These are phyloP conservation scores for Linnaemya tessellans DNA, from an alignment of 2,888 invertebrate genomes.

Conservation along the genomic window DNA sequence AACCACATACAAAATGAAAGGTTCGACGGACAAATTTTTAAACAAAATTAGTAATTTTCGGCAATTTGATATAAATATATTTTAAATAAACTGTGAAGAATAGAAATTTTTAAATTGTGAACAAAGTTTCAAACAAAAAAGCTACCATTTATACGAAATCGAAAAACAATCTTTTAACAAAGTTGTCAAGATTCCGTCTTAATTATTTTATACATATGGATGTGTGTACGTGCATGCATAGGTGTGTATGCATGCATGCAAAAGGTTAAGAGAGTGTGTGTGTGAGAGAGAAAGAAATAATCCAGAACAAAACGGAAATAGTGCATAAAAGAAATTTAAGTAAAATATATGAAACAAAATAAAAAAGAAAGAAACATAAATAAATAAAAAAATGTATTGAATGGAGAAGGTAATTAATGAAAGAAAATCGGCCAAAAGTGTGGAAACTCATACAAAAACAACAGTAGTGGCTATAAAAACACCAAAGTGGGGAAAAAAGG, in stretches of 20 bases:
- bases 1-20: slow-evolving; percentile 42
- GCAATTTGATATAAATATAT: slow-evolving; percentile 1
- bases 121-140: neutral
- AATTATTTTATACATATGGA: neutral
- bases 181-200: slow-evolving; percentile 25
- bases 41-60: slow-evolving; percentile 20
- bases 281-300: slow-evolving; percentile 3
- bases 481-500: neutral
- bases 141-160: neutral
- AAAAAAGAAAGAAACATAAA: slow-evolving; percentile 34
- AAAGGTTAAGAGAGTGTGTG: neutral
- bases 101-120: neutral
- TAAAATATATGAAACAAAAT: slow-evolving; percentile 42
- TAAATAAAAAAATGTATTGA: slow-evolving; percentile 34
- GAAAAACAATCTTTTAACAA: slow-evolving; percentile 29
- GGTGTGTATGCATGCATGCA: neutral
- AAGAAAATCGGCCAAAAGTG: slow-evolving; percentile 49
- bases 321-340: slow-evolving; percentile 56
- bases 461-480: slow-evolving; percentile 40
- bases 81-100: slow-evolving; percentile 17
- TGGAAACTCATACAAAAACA: slow-evolving; percentile 51
- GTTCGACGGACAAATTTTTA: slow-evolving; percentile 13
- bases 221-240: neutral
- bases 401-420: slow-evolving; percentile 16
- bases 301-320: slow-evolving; percentile 59